Evolutionary conservation across 1,140 invertebrate genomes (phyloP), one percentile per base, ranked within the genome.

Genomic region (Drosophila sechellia): DNA sequence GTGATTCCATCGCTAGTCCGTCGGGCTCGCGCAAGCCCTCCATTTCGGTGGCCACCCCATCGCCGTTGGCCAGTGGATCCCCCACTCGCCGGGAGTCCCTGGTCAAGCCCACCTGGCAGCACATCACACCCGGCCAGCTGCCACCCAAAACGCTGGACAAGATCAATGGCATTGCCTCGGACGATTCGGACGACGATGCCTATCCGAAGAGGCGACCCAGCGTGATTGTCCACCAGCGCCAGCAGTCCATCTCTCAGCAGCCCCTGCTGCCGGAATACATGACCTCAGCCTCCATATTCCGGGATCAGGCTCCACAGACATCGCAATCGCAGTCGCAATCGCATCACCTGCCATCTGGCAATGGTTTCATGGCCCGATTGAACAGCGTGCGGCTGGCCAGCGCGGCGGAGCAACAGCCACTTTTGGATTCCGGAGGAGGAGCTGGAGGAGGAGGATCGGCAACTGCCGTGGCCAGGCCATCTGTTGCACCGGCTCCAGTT

Each of bases 31-130:
- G 85, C 1, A 89, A 89, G 25, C 42, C 79, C 39, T 89, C 84
- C 34, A 50, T 90, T 11, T 52, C 75, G 45, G 45, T 68, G 11
- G 57, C 71, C 17, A 70, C 17, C 10, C 70, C 72, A 2, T 79
- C 90, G 13, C 71, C 81, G 10, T 17, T 66, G 25, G 48, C 64
- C 50, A 80, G 37, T 22, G 81, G 75, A 4, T 83, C 90, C 34
- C 69, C 84, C 6, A 78, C 74, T 5, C 81, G 91, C 0, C 83
- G 91, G 11, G 91, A 92, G 27, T 92, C 91, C 2, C 52, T 92
- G 63, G 90, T 92, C 11, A 92, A 92, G 56, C 91, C 91, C 35
- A 92, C 91, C 11, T 92, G 91, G 91, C 91, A 92, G 74, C 85
- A 92, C 42, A 92, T 92, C 11, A 90, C 81, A 0, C 91, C 91